Evolutionary conservation across 2,888 invertebrate species (phyloP).

Genomic region (Cataglyphis livida): DNA sequence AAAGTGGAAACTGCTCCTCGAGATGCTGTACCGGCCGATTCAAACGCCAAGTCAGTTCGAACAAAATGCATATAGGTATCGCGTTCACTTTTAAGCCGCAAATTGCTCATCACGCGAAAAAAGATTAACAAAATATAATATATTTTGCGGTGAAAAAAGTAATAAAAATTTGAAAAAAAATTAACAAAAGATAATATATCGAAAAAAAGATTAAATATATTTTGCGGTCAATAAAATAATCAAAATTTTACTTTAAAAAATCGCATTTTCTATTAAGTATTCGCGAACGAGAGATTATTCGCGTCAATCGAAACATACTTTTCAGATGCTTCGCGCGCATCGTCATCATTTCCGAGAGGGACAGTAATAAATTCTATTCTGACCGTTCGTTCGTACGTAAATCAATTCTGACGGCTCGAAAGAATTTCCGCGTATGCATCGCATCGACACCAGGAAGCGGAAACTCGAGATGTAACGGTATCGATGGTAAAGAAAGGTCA

Average conservation of each 20-base stretch:
- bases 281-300: conserved; percentile 5
- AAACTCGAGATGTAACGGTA: conserved; percentile 47
- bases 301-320: not conserved
- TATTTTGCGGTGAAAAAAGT: not conserved
- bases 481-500: conserved; percentile 26
- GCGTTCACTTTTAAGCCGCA: not conserved
- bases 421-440: conserved; percentile 63
- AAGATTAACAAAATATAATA: not conserved
- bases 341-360: conserved; percentile 28
- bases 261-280: not conserved
- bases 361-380: conserved; percentile 27
- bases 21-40: conserved; percentile 24
- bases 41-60: conserved; percentile 23
- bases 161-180: not conserved
- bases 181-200: no score
- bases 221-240: not conserved
- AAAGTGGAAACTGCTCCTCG: conserved; percentile 48
- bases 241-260: not conserved
- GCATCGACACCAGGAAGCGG: conserved; percentile 60
- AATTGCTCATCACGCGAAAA: not conserved
- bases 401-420: conserved; percentile 66
- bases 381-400: conserved; percentile 58
- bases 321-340: conserved; percentile 34
- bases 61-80: not conserved
- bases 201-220: not conserved